A percentile compares a stretch with the other conserved stretches of the same genome.
These are phyloP conservation scores for Watsonalla cultraria DNA, from an alignment of 2,888 invertebrate species.

Conservation along the genomic window DNA sequence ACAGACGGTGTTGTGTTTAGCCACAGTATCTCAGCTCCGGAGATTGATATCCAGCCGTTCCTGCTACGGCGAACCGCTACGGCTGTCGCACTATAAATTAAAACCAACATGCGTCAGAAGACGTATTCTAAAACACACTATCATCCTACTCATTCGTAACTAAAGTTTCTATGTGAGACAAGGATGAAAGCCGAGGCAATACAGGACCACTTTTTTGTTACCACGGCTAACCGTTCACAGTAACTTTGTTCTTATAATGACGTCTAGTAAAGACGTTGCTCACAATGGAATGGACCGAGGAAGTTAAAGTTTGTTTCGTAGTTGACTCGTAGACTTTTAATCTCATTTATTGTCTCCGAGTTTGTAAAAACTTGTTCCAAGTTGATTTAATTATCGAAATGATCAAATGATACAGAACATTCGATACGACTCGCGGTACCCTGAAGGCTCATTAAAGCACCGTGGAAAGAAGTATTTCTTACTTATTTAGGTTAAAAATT, in stretches of 20 bases:
- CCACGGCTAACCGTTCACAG: slow-evolving; percentile 64
- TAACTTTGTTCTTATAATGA: slow-evolving; percentile 64
- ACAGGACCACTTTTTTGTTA: slow-evolving; percentile 70
- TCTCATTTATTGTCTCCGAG: not conserved
- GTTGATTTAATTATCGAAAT: not conserved
- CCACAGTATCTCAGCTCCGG: slow-evolving; percentile 29
- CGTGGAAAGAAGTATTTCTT: slow-evolving; percentile 62
- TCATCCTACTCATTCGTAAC: slow-evolving; percentile 55
- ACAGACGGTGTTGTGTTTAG: slow-evolving; percentile 37
- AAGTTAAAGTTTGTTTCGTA: slow-evolving; percentile 27
- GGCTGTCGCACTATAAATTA: slow-evolving; percentile 76
- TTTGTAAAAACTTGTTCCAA: not conserved
- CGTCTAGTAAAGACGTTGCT: slow-evolving; percentile 42
- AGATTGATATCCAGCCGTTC: slow-evolving; percentile 70
- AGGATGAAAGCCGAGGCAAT: slow-evolving; percentile 51
- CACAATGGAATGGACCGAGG: slow-evolving; percentile 28
- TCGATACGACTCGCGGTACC: slow-evolving; percentile 15
- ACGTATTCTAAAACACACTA: slow-evolving; percentile 54
- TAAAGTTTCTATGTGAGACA: slow-evolving; percentile 44
- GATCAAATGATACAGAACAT: not conserved
- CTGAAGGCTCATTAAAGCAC: slow-evolving; percentile 49
- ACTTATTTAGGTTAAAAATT: slow-evolving; percentile 75
- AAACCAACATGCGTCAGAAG: slow-evolving; percentile 66
- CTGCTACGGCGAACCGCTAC: slow-evolving; percentile 51
- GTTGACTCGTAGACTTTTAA: slow-evolving; percentile 22